Evolutionary conservation across 1,140 invertebrate genomes (phyloP).

Genomic region (Papilio aristodemus): DNA sequence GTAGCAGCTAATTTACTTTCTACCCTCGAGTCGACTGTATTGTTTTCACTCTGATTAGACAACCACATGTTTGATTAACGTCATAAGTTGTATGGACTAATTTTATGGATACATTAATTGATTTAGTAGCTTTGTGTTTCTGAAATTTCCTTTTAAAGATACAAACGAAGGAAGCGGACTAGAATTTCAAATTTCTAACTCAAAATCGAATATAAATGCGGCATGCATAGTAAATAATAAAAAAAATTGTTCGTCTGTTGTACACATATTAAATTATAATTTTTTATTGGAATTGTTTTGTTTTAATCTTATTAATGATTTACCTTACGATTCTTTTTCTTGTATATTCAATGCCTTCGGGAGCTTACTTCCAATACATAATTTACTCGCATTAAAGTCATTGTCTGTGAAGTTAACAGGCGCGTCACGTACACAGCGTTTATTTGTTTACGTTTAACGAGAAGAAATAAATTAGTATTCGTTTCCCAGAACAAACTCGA

Average conservation of each 20-base stretch:
- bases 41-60: slow-evolving; percentile 28
- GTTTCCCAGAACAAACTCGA: slow-evolving; percentile 20
- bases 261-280: too few relatives aligned
- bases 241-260: too few relatives aligned
- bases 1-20: slow-evolving; percentile 38
- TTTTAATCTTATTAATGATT: not conserved
- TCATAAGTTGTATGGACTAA: not conserved
- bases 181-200: too few relatives aligned
- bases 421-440: slow-evolving; percentile 1
- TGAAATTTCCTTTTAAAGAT: too few relatives aligned
- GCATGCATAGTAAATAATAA: too few relatives aligned
- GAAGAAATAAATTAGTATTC: slow-evolving; percentile 25
- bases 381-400: not conserved
- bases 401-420: slow-evolving; percentile 14
- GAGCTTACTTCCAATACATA: not conserved
- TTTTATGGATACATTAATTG: not conserved
- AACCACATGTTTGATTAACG: slow-evolving; percentile 6
- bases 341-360: not conserved
- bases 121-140: not conserved
- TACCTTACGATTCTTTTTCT: not conserved
- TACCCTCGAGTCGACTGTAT: slow-evolving; percentile 34
- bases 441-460: slow-evolving; percentile 32
- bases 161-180: too few relatives aligned
- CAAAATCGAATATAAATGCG: too few relatives aligned
- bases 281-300: too few relatives aligned